A percentile compares a stretch with the other conserved stretches of the same genome.
These are phyloP conservation scores for Pungitius pungitius DNA, from an alignment of 2,113 vertebrate species.

Conservation along the genomic window DNA sequence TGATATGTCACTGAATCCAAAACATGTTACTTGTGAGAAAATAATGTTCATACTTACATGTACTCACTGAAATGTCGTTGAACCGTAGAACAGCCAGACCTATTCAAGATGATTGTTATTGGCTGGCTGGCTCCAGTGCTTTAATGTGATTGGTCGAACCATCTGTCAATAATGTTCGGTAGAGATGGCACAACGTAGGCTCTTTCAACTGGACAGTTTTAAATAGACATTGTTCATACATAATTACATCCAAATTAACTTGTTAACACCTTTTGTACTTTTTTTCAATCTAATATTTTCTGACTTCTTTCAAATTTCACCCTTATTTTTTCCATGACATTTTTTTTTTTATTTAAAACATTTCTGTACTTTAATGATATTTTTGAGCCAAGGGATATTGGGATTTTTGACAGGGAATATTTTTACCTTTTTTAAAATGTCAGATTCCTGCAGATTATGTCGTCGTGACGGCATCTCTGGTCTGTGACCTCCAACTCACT, in stretches of 20 bases:
- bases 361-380: too few relatives aligned
- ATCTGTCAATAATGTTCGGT: slow-evolving; percentile 57
- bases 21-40: not conserved
- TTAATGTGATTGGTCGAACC: slow-evolving; percentile 50
- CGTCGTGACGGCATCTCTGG: too few relatives aligned
- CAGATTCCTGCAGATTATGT: too few relatives aligned
- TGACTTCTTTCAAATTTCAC: too few relatives aligned
- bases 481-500: too few relatives aligned
- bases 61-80: slow-evolving; percentile 13
- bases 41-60: slow-evolving; percentile 61
- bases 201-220: not conserved
- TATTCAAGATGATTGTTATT: not conserved
- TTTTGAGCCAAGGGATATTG: too few relatives aligned
- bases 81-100: not conserved
- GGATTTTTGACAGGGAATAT: too few relatives aligned
- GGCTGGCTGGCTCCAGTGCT: slow-evolving; percentile 28
- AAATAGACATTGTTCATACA: not conserved
- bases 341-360: too few relatives aligned
- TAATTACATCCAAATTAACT: not conserved
- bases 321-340: too few relatives aligned
- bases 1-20: rapidly evolving
- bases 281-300: too few relatives aligned
- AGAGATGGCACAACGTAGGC: slow-evolving; percentile 37
- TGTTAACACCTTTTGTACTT: too few relatives aligned
- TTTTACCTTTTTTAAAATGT: too few relatives aligned